Percentiles rank a stretch among this genome's conserved stretches.
These are phyloP conservation scores for Salpingus planirostris DNA, from an alignment of 2,888 invertebrate species.

Conservation along the genomic window DNA sequence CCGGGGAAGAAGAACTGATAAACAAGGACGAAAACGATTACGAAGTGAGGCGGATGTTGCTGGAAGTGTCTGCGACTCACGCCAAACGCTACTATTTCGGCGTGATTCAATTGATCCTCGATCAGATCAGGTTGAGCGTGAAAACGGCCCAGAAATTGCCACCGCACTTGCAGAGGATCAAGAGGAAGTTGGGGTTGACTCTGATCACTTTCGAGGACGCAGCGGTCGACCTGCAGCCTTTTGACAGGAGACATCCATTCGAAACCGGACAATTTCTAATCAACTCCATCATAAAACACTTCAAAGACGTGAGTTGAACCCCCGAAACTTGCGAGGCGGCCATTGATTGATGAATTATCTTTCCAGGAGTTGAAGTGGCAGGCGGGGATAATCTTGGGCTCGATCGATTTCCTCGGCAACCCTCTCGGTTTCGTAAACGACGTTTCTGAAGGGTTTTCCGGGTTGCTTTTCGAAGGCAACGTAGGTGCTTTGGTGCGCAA, in stretches of 20 bases:
- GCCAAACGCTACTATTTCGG: slow-evolving; percentile 58
- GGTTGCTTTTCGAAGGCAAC: slow-evolving; percentile 86
- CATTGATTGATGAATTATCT: slow-evolving; percentile 1
- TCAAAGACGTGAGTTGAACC: slow-evolving; percentile 42
- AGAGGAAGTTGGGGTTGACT: slow-evolving; percentile 77
- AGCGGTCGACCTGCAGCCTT: slow-evolving; percentile 83
- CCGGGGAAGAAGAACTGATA: slow-evolving; percentile 48
- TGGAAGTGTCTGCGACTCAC: slow-evolving; percentile 71
- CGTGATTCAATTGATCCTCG: slow-evolving; percentile 37
- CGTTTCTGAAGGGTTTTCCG: slow-evolving; percentile 89
- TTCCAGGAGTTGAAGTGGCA: slow-evolving; percentile 83
- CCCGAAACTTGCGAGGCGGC: background rate
- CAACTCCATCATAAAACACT: slow-evolving; percentile 76
- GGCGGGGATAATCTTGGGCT: slow-evolving; percentile 89
- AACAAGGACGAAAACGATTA: slow-evolving; percentile 64
- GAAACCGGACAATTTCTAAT: slow-evolving; percentile 81
- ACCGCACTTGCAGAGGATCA: slow-evolving; percentile 65
- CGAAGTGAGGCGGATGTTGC: slow-evolving; percentile 70
- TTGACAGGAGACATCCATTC: slow-evolving; percentile 78
- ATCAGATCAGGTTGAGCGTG: slow-evolving; percentile 78
- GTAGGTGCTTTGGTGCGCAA: slow-evolving; percentile 88
- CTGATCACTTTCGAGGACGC: slow-evolving; percentile 96
- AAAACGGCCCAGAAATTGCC: slow-evolving; percentile 72
- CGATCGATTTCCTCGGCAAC: slow-evolving; percentile 96
- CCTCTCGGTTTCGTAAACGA: slow-evolving; percentile 94